Evolutionary conservation across 2,797 vertebrate genomes (phyloP).

Genomic region (Pseudotriccus pelzelni): DNA sequence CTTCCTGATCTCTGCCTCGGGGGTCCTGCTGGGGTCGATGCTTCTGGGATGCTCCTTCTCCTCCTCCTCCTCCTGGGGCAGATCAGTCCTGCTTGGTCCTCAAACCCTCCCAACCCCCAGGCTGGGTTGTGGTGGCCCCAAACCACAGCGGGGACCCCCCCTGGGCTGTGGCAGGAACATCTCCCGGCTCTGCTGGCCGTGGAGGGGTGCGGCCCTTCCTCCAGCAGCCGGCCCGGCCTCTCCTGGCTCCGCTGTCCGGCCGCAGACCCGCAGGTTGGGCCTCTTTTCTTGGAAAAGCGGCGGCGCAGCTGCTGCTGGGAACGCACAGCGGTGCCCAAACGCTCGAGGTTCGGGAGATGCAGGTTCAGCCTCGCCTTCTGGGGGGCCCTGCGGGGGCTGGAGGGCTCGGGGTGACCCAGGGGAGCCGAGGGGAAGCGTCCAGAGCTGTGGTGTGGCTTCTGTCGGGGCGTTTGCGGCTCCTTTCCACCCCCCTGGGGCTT

Average conservation of each 20-base stretch:
- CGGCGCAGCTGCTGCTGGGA: background rate
- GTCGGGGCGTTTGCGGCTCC: background rate
- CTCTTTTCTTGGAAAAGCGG: background rate
- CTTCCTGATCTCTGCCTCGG: background rate
- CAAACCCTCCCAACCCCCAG: background rate
- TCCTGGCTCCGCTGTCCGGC: background rate
- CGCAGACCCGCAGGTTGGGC: background rate
- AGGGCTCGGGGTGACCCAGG: background rate
- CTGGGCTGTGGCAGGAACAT: background rate
- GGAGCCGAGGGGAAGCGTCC: background rate
- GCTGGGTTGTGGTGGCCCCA: background rate
- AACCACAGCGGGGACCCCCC: background rate
- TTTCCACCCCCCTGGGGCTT: background rate
- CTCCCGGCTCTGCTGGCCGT: too few species aligned
- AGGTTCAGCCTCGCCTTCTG: background rate
- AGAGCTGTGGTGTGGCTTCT: background rate
- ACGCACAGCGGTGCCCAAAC: background rate
- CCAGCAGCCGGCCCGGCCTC: background rate
- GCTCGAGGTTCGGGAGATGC: background rate
- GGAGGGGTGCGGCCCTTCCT: background rate
- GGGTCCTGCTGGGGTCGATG: background rate
- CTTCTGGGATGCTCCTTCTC: background rate
- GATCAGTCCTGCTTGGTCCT: background rate
- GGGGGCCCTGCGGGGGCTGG: background rate
- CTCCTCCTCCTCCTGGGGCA: background rate